These are phyloP conservation scores for Sphaeramia orbicularis DNA, from an alignment of 2,797 vertebrate species.

Conservation along the genomic window DNA sequence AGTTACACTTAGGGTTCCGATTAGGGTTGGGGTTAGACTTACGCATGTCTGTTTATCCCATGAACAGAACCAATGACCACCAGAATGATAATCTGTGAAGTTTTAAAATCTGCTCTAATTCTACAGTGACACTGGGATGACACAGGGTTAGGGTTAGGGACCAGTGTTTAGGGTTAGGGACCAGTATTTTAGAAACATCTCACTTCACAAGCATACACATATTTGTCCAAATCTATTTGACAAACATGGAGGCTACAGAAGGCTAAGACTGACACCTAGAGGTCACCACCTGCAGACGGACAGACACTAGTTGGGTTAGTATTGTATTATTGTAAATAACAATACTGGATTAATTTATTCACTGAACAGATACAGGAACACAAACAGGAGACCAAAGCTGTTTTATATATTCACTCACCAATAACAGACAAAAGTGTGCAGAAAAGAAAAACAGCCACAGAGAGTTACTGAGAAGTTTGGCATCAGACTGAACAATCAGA, in stretches of 20 bases:
- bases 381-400: slow-evolving; percentile 18
- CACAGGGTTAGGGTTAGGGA: not conserved
- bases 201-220: slow-evolving; percentile 3
- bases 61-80: no score
- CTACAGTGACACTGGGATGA: no score
- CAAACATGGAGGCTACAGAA: not conserved
- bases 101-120: no score
- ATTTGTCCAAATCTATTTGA: slow-evolving; percentile 14
- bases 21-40: no score
- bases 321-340: slow-evolving; percentile 2
- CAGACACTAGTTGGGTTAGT: not conserved
- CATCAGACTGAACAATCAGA: not conserved
- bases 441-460: slow-evolving; percentile 59
- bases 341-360: slow-evolving; percentile 2
- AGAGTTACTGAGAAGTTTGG: slow-evolving; percentile 34
- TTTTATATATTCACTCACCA: slow-evolving; percentile 69
- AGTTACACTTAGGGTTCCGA: no score
- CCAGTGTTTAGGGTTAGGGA: not conserved
- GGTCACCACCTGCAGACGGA: not conserved
- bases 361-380: slow-evolving; percentile 11
- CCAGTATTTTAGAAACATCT: no score
- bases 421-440: slow-evolving; percentile 65
- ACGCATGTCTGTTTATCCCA: no score
- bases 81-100: no score
- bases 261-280: not conserved